Conservation (phyloP, 2,113 vertebrate genomes). For the Herpetotheres cachinnans region DNA sequence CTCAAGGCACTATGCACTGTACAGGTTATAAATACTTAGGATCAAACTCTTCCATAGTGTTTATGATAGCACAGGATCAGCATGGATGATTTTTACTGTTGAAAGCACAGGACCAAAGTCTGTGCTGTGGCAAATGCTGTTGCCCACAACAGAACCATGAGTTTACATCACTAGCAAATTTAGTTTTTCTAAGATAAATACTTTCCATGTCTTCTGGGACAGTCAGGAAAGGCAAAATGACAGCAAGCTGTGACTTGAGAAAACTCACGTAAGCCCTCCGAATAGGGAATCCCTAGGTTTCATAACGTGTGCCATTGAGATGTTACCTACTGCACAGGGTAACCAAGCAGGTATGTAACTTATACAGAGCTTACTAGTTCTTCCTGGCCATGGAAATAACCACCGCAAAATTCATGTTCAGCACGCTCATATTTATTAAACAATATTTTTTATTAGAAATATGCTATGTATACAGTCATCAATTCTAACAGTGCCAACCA, state of each 20-base stretch:
- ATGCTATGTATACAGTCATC: neutral
- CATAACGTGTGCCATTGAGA: neutral
- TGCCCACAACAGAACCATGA: neutral
- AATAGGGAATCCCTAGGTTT: neutral
- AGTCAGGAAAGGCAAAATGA: neutral
- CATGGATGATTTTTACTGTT: neutral
- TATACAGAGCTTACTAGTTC: neutral
- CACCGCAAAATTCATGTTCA: neutral
- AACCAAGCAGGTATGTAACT: neutral
- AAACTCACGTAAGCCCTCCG: neutral
- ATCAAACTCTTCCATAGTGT: neutral
- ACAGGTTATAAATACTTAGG: neutral
- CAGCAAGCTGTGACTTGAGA: neutral
- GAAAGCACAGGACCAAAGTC: neutral
- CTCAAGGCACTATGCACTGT: neutral
- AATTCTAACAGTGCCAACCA: neutral
- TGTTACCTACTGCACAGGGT: neutral
- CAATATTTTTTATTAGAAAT: neutral
- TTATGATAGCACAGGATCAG: neutral
- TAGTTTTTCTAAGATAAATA: neutral
- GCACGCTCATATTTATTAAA: neutral
- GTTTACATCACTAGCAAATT: neutral
- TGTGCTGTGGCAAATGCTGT: neutral
- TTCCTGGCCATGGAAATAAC: neutral
- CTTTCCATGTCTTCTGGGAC: neutral